These are phyloP conservation scores for Platysteira castanea DNA, from an alignment of 2,113 vertebrate genomes.

Conservation along the genomic window DNA sequence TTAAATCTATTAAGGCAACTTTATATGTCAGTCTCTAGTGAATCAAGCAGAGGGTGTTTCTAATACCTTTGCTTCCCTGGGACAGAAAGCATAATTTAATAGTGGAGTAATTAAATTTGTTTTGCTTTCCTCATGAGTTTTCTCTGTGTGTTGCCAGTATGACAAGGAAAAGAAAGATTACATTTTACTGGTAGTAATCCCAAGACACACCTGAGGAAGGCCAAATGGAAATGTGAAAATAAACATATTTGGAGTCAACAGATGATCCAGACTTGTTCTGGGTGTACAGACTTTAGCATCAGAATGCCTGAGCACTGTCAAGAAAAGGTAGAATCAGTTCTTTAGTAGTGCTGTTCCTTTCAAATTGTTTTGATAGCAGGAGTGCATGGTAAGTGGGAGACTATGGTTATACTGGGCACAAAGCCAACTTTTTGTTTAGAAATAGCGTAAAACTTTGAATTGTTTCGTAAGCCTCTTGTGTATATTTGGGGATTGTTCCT, in stretches of 20 bases:
- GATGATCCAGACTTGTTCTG: not conserved
- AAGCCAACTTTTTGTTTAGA: conserved; percentile 23
- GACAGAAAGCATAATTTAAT: not conserved
- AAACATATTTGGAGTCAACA: not conserved
- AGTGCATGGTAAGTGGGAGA: conserved; percentile 32
- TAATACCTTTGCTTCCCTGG: not conserved
- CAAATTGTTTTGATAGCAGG: conserved; percentile 24
- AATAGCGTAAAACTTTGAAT: conserved; percentile 4
- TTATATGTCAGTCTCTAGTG: not conserved
- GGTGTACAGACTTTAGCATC: not conserved
- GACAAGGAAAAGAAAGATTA: not conserved
- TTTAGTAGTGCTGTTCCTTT: not conserved
- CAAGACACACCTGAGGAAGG: not conserved
- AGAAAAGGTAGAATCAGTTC: not conserved
- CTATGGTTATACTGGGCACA: conserved; percentile 4
- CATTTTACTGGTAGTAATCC: not conserved
- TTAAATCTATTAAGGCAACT: conserved; percentile 1
- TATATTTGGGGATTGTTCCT: conserved; percentile 3
- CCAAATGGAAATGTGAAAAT: not conserved
- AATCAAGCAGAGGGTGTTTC: not conserved
- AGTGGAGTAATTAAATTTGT: not conserved
- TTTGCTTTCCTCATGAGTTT: not conserved
- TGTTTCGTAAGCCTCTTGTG: conserved; percentile 26
- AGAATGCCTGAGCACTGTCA: not conserved
- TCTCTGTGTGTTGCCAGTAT: not conserved